phyloP scores from a whole-genome alignment of 1,140 invertebrate species.

The Pseudomyrmex pallidus region DNA sequence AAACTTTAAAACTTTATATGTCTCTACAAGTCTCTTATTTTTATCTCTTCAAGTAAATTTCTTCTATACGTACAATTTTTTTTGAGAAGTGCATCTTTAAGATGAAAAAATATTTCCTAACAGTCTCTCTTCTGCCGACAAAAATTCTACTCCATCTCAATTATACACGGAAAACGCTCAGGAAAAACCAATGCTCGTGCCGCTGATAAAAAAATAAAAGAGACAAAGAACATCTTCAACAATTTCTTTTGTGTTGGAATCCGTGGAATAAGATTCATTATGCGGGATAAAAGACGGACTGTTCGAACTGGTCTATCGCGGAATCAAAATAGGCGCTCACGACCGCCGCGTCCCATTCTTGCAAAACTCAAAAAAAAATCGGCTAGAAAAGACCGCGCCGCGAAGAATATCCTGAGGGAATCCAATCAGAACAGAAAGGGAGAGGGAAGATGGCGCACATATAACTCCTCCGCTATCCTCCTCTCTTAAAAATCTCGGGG shows the following conservation, averaged over 20 bases:
- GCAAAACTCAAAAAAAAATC: conserved; percentile 42
- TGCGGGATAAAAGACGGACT: conserved; percentile 59
- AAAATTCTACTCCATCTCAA: conserved; percentile 34
- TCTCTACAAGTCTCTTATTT: too few species aligned
- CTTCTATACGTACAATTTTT: neutral
- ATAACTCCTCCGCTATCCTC: conserved; percentile 54
- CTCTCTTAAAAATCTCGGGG: conserved; percentile 66
- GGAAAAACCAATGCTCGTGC: neutral
- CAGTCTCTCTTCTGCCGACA: neutral
- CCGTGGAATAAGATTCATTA: conserved; percentile 45
- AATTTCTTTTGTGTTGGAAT: conserved; percentile 29
- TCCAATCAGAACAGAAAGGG: conserved; percentile 67
- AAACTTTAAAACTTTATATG: neutral
- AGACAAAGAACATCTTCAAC: conserved; percentile 53
- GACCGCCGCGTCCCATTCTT: conserved; percentile 12
- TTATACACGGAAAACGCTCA: conserved; percentile 25
- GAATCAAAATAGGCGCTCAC: conserved; percentile 62
- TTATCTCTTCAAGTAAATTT: neutral
- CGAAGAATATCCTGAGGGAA: conserved; percentile 60
- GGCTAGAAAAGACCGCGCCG: conserved; percentile 57
- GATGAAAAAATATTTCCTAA: neutral
- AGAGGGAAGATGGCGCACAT: neutral
- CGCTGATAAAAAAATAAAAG: conserved; percentile 12
- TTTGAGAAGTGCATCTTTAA: conserved; percentile 19
- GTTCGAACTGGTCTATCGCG: conserved; percentile 44